Percentiles rank a stretch among this genome's conserved stretches.
Conservation (phyloP, 2,888 invertebrate genomes). For the Patella ulyssiponensis region DNA sequence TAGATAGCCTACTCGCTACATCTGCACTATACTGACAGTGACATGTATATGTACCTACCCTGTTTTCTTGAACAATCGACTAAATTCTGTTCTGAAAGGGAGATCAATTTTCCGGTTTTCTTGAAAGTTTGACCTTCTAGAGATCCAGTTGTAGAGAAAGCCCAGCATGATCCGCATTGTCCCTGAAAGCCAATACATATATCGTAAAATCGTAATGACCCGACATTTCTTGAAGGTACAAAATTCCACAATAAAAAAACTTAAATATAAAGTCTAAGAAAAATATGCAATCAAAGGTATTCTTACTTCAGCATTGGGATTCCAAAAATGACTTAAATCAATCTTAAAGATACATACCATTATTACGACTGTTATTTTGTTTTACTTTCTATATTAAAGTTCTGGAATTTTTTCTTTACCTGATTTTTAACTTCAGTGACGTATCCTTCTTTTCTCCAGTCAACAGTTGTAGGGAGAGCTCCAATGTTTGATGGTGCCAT, state of each 20-base stretch:
- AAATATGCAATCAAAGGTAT: too few species aligned
- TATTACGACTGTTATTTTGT: too few species aligned
- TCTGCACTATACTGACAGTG: too few species aligned
- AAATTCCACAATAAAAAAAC: too few species aligned
- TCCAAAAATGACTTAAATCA: too few species aligned
- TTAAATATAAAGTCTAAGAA: too few species aligned
- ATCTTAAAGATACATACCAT: too few species aligned
- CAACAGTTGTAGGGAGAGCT: slow-evolving; percentile 53
- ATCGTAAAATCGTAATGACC: not conserved
- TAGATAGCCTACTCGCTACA: too few species aligned
- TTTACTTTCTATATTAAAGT: too few species aligned
- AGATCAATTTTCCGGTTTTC: slow-evolving; percentile 78
- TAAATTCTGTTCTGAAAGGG: slow-evolving; percentile 71
- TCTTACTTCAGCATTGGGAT: too few species aligned
- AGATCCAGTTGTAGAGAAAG: slow-evolving; percentile 83
- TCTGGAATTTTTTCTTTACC: slow-evolving; percentile 33
- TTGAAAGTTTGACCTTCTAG: slow-evolving; percentile 71
- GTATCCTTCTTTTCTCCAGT: slow-evolving; percentile 67
- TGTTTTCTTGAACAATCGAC: slow-evolving; percentile 71
- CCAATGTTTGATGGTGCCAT: slow-evolving; percentile 37
- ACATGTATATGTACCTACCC: slow-evolving; percentile 40
- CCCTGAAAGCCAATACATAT: slow-evolving; percentile 75
- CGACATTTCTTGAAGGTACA: not conserved
- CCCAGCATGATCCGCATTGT: slow-evolving; percentile 90
- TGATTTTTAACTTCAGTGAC: slow-evolving; percentile 68